Evolutionary conservation across 2,888 invertebrate genomes (phyloP), one percentile per base, ranked within the genome.

Genomic region (Chymomyza fuscimana): DNA sequence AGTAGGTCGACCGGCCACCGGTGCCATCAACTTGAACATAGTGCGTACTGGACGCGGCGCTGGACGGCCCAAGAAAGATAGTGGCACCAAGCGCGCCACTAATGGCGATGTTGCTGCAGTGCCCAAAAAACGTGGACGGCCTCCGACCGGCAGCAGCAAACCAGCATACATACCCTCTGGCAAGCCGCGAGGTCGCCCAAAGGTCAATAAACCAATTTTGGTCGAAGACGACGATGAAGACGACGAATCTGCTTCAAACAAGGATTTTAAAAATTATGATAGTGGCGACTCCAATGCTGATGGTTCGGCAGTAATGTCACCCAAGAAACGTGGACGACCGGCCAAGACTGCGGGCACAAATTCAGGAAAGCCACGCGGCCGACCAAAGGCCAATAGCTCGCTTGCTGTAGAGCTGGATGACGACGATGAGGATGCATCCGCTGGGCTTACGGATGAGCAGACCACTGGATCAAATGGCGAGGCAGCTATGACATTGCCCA

Each of bases 171-270:
- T 77, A 51, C 78, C 87, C 63, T 77, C 90, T 16, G 89, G 89
- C 5, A 80, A 81, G 9, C 85, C 89, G 0, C 89, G 89, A 16
- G 89, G 89, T 22, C 89, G 89, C 0, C 89, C 89, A 36, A 89
- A 88, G 58, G 22, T 7, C n/a, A 9, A 32, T 0, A 73, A 54
- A 16, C n/a, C 10, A 0, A n/a, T 63, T 3, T 40, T 22, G 22
- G 7, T 56, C 32, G 60, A 63, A 3, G 50, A 58, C 9, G 70
- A 70, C 1, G 69, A 52, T 9, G 71, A 69, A 0, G 71, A 76
- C 0, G 75, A 65, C 0, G 70, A 63, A 1, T 73, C 58, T 62
- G 71, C 29, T 40, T 70, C 63, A 1, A 60, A 73, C 22, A 58
- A 50, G 4, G 66, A 67, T 4, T 65, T 51, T 61, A 63, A 51